These are phyloP conservation scores for Taeniopygia guttata DNA, from an alignment of 2,797 vertebrate species.

Conservation along the genomic window DNA sequence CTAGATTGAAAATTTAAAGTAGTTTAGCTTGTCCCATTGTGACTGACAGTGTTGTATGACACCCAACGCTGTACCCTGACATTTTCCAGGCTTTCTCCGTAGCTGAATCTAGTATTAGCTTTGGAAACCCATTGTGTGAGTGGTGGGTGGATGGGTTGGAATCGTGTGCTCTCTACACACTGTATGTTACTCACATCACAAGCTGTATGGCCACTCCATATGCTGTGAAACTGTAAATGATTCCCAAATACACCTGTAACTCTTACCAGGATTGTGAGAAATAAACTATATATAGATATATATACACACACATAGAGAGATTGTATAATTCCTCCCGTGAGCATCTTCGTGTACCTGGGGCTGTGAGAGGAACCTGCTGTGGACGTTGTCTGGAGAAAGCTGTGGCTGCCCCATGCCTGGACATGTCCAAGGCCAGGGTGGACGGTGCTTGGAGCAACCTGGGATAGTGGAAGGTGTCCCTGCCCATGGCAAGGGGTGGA, in stretches of 20 bases:
- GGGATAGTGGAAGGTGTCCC: neutral
- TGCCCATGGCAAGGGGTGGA: neutral
- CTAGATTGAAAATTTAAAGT: slow-evolving; percentile 75
- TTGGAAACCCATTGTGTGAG: slow-evolving; percentile 72
- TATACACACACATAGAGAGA: slow-evolving; percentile 44
- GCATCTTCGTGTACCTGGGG: neutral
- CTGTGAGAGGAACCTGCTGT: neutral
- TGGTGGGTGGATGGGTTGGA: slow-evolving; percentile 69
- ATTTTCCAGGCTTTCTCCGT: slow-evolving; percentile 71
- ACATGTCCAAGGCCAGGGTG: neutral
- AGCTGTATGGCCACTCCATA: slow-evolving; percentile 73
- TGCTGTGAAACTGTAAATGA: slow-evolving; percentile 74
- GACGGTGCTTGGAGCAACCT: neutral
- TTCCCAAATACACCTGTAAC: slow-evolving; percentile 72
- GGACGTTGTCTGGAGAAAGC: neutral
- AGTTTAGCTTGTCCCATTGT: slow-evolving; percentile 78
- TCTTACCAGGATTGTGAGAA: slow-evolving; percentile 74
- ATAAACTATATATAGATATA: slow-evolving; percentile 71
- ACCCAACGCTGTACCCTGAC: slow-evolving; percentile 70
- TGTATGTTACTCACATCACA: slow-evolving; percentile 69
- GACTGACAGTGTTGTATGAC: slow-evolving; percentile 71
- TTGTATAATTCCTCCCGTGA: slow-evolving; percentile 55
- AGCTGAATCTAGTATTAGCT: slow-evolving; percentile 77
- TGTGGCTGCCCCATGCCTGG: neutral
- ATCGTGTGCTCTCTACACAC: slow-evolving; percentile 67